Evolutionary conservation across 2,797 vertebrate genomes (phyloP).

Genomic region (Pteropus rufus): DNA sequence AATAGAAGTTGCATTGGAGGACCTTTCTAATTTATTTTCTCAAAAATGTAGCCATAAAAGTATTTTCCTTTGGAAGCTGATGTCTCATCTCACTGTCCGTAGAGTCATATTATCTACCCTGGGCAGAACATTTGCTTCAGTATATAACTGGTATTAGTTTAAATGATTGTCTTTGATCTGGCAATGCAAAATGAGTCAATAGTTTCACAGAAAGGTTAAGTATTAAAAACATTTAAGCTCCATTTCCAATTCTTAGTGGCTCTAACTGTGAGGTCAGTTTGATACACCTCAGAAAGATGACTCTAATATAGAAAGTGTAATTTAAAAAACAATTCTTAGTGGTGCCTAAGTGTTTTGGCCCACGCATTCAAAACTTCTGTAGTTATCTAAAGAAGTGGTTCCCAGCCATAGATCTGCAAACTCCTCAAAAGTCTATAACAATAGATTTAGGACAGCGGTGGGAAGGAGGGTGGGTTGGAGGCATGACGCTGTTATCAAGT

Average conservation of each 20-base stretch:
- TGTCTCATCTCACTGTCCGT: not conserved
- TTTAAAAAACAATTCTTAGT: not conserved
- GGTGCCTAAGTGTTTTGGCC: not conserved
- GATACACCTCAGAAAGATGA: not conserved
- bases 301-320: not conserved
- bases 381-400: not conserved
- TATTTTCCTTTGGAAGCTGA: constrained; percentile 32
- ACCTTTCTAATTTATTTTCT: not conserved
- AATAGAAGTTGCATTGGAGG: not conserved
- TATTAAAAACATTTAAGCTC: not conserved
- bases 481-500: not conserved
- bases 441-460: not conserved
- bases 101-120: not conserved
- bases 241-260: not conserved
- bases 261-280: not conserved
- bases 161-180: not conserved
- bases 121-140: not conserved
- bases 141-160: not conserved
- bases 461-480: not conserved
- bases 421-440: too few relatives aligned
- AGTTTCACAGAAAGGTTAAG: not conserved
- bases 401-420: not conserved
- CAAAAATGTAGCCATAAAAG: not conserved
- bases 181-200: not conserved
- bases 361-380: not conserved